Conservation (phyloP, 2,797 vertebrate species). For the Cuculus canorus region DNA sequence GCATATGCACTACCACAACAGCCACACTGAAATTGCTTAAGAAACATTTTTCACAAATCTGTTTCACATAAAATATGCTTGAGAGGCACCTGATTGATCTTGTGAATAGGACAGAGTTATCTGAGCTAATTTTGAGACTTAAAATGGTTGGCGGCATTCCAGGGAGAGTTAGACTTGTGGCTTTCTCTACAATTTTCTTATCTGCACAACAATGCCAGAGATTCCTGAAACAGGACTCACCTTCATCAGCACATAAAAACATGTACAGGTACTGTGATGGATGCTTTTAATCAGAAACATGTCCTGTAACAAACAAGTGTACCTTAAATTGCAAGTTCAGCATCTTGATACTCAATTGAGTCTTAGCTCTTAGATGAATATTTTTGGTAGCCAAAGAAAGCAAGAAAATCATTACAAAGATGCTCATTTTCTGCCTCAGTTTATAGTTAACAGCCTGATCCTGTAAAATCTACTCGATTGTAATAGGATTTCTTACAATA, state of each 20-base stretch:
- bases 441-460: not conserved
- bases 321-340: not conserved
- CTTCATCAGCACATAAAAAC: not conserved
- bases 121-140: not conserved
- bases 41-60: not conserved
- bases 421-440: not conserved
- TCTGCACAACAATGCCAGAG: not conserved
- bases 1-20: not conserved
- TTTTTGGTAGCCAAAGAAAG: not conserved
- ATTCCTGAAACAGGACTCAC: not conserved
- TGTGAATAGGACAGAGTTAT: not conserved
- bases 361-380: not conserved
- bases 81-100: not conserved
- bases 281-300: conserved; percentile 11
- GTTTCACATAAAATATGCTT: not conserved
- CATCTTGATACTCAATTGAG: not conserved
- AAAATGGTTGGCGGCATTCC: not conserved
- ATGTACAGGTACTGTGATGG: not conserved
- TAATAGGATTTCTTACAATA: not conserved
- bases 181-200: not conserved
- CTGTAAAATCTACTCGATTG: not conserved
- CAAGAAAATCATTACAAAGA: not conserved
- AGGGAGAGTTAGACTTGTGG: not conserved
- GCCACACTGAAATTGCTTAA: conserved; percentile 2
- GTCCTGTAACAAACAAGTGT: not conserved